phyloP scores from a whole-genome alignment of 2,888 invertebrate genomes.

The Nymphalis c-album region DNA sequence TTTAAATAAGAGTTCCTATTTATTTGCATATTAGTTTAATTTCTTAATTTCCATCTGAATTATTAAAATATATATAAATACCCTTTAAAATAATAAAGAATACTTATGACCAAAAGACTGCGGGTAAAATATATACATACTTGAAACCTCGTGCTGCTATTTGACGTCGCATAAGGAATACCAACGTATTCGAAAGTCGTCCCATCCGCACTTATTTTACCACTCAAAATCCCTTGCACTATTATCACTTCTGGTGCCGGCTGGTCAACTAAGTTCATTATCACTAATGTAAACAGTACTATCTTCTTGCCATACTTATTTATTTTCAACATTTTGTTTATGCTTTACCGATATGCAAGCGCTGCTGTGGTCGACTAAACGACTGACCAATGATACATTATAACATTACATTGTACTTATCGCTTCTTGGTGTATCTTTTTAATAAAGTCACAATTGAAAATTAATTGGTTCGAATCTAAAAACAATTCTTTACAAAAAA shows the following conservation, averaged over 20 bases:
- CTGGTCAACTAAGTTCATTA: conserved; percentile 67
- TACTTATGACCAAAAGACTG: no score
- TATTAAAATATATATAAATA: no score
- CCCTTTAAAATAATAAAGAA: no score
- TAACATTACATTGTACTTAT: not conserved
- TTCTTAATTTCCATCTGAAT: no score
- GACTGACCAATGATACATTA: not conserved
- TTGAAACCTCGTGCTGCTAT: conserved; percentile 64
- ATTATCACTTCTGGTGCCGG: conserved; percentile 67
- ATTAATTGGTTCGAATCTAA: no score
- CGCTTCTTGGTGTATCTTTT: not conserved
- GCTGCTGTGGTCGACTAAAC: not conserved
- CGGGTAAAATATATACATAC: conserved; percentile 41
- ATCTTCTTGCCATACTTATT: conserved; percentile 59
- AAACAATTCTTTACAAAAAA: no score
- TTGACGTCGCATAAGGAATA: conserved; percentile 68
- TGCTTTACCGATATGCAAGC: not conserved
- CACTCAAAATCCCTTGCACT: conserved; percentile 67
- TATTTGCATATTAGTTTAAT: no score
- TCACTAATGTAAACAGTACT: conserved; percentile 64
- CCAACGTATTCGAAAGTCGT: conserved; percentile 68
- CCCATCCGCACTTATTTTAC: conserved; percentile 66
- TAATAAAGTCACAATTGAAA: no score
- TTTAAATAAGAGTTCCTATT: no score
- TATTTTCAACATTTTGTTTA: conserved; percentile 8